Evolutionary conservation across 2,888 invertebrate genomes (phyloP), one percentile per base, ranked within the genome.

Genomic region (Drosophila meridionalis): DNA sequence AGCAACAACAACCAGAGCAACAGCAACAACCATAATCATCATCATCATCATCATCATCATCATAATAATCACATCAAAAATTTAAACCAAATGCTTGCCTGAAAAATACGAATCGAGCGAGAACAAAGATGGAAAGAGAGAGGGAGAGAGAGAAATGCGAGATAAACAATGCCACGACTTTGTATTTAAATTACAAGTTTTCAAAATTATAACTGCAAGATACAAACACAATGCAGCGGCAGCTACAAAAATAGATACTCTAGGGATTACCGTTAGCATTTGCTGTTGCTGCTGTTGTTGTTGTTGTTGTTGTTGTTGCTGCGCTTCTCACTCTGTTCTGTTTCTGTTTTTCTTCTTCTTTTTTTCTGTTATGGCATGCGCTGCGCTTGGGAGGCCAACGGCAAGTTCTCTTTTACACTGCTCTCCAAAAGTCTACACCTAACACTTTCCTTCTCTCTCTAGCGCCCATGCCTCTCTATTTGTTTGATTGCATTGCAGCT

Each of bases 141-240:
- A 36, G 8, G 30, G 26, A n/a, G 38, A n/a, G 26, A 45, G 26
- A 52, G 53, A 28, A 50, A 50, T 26, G 12, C 65, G 58, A 60
- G 28, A 69, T 72, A 76, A 85, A 84, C 85, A 89, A 85, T 89
- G 89, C 82, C 72, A 59, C 71, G 87, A 85, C 85, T 85, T 87
- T 85, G 83, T 84, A 89, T 85, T 85, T 85, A 85, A 85, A 85
- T 84, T 88, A 83, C 78, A 84, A 80, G 81, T 86, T 88, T 73
- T 60, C 58, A 76, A 78, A 88, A 87, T 77, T 87, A 77, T 86
- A 86, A 82, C 86, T 82, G 80, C 68, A 53, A 88, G 83, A 85
- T 80, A 85, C 79, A 79, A 65, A 42, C 63, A 77, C 64, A 73
- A 70, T 69, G 73, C 76, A 69, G 62, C 62, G 45, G 68, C 84